These are phyloP conservation scores for Lutjanus argentimaculatus DNA, from an alignment of 2,797 vertebrate species.

Conservation along the genomic window DNA sequence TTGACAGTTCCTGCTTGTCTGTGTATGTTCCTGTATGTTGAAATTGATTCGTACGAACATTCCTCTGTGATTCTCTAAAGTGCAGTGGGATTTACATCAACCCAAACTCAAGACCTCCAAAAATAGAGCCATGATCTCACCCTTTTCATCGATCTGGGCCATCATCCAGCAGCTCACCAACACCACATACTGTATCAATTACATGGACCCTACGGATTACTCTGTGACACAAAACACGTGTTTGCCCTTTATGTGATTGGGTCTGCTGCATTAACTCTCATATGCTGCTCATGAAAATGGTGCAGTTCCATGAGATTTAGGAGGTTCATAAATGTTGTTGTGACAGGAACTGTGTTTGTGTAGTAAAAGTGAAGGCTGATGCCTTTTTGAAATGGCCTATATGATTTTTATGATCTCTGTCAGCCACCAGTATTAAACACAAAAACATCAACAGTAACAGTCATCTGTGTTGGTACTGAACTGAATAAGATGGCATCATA, in stretches of 20 bases:
- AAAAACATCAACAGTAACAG: slow-evolving; percentile 14
- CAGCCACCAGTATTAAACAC: slow-evolving; percentile 19
- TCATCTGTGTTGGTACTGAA: not conserved
- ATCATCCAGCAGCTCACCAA: slow-evolving; percentile 54
- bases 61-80: slow-evolving; percentile 42
- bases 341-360: slow-evolving; percentile 24
- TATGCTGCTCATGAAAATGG: not conserved
- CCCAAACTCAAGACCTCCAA: slow-evolving; percentile 45
- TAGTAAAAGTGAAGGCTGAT: slow-evolving; percentile 19
- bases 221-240: slow-evolving; percentile 76
- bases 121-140: slow-evolving; percentile 76
- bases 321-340: slow-evolving; percentile 21
- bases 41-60: slow-evolving; percentile 47
- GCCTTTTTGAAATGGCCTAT: not conserved
- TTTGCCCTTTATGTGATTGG: slow-evolving; percentile 47
- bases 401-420: slow-evolving; percentile 15
- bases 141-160: slow-evolving; percentile 68
- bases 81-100: slow-evolving; percentile 48
- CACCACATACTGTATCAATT: slow-evolving; percentile 77
- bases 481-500: not conserved
- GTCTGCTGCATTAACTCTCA: slow-evolving; percentile 35
- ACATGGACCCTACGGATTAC: slow-evolving; percentile 67
- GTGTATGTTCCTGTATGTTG: slow-evolving; percentile 26
- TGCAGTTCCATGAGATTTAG: slow-evolving; percentile 28
- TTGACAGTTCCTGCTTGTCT: slow-evolving; percentile 18